Base-by-base conservation (phyloP, 2,113 vertebrate genomes). In the Aegotheles bennettii region DNA sequence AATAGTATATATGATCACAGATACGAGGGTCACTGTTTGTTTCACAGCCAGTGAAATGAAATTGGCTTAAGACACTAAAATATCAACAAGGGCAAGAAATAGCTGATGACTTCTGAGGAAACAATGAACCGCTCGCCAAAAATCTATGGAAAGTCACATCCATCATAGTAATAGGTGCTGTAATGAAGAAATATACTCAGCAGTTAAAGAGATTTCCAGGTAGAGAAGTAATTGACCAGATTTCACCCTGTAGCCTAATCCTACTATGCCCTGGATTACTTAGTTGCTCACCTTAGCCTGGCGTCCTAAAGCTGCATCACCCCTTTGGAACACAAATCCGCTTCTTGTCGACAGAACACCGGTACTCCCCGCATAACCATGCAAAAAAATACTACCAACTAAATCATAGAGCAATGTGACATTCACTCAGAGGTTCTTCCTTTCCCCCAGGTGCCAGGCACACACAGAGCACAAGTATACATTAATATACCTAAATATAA, bases 201-300 rank as follows among this genome's bases (percentile, higher is more conserved):
- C 64, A 77, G 59, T 80, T 93, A 90, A 93, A 93, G 83, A 74
- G 85, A 82, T 93, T 94, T 93, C 75, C 86, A 89, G 59, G 69
- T 68, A 84, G 83, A 60, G 90, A 93, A 86, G 87, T 81, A 95
- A 94, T 45, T 86, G 43, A 81, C 28, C 56, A 71, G 92, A 96
- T 89, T 96, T 90, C 60, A 71, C 47, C 38, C 43, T 67, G 50
- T 33, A 86, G 51, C 25, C 64, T 96, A 97, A 96, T 93, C 95
- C 85, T 81, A 13, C 36, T 40, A 63, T 51, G 64, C 29, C 68
- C 38, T 33, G 79, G 71, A 88, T 92, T 94, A 92, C 68, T 70
- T 45, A 35, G 10, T 81, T 86, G 45, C 35, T 89, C 83, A 94
- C 73, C 56, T 88, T 26, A 78, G 79, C 68, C 51, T 92, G 19